Conservation (phyloP, 2,888 invertebrate species). For the Thymelicus lineola region DNA sequence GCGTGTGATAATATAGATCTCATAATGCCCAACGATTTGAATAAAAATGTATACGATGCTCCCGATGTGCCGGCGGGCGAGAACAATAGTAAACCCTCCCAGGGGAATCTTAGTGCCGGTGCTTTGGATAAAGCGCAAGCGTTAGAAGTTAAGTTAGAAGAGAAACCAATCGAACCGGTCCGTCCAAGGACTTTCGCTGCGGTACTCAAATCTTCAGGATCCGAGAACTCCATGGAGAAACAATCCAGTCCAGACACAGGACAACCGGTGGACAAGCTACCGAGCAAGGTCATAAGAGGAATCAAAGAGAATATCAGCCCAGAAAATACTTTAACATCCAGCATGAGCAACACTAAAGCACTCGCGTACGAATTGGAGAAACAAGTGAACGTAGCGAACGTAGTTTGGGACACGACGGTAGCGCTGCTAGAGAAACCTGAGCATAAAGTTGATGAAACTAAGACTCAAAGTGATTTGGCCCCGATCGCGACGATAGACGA, state of each 20-base stretch:
- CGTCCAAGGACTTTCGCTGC: slow-evolving; percentile 76
- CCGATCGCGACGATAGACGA: slow-evolving; percentile 78
- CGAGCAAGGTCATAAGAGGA: slow-evolving; percentile 83
- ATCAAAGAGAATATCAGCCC: slow-evolving; percentile 88
- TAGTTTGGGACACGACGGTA: slow-evolving; percentile 56
- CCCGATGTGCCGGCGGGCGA: slow-evolving; percentile 35
- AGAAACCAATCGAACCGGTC: slow-evolving; percentile 56
- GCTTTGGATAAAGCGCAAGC: slow-evolving; percentile 45
- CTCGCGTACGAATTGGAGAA: slow-evolving; percentile 64
- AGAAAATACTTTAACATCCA: slow-evolving; percentile 83
- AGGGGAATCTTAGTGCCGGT: slow-evolving; percentile 36
- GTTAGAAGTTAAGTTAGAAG: slow-evolving; percentile 48
- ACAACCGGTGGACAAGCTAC: slow-evolving; percentile 77
- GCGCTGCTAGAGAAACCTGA: slow-evolving; percentile 55
- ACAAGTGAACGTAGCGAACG: slow-evolving; percentile 56
- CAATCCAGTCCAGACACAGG: slow-evolving; percentile 72
- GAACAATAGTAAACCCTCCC: background rate
- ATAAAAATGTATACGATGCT: slow-evolving; percentile 56
- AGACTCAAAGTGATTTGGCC: slow-evolving; percentile 62
- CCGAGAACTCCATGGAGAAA: slow-evolving; percentile 74
- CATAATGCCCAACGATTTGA: slow-evolving; percentile 74
- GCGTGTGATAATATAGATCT: slow-evolving; percentile 73
- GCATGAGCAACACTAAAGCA: slow-evolving; percentile 63
- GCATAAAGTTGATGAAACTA: slow-evolving; percentile 57
- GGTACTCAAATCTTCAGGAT: slow-evolving; percentile 73